Base-by-base conservation (phyloP, 2,113 vertebrate genomes). In the Oncorhynchus gorbuscha region DNA sequence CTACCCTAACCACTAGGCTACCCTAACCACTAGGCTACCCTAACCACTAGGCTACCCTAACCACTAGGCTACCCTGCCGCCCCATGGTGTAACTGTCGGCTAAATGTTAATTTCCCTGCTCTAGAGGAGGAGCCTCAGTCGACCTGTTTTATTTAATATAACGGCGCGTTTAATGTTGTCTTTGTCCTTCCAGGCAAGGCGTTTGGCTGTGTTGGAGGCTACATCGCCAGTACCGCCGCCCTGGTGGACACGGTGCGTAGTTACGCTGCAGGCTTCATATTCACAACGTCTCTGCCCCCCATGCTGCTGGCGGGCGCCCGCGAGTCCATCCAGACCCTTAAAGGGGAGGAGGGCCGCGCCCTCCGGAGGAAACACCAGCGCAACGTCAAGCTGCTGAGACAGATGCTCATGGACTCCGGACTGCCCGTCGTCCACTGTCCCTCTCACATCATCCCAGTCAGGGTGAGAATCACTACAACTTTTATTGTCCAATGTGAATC, bases 331-430 rank as follows among this genome's bases (percentile, higher is more conserved):
- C 93, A 92, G 69, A 83, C 94, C 9, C 93, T 99, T 3, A 99
- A 98, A 90, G 92, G 95, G 0, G 81, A 95, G 0, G 98, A 99
- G 74, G 98, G 98, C 0, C 94, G 89, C 6, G 3, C 72, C 0
- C 94, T 99, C 4, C 89, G 98, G 20, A 95, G 96, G 2, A 97
- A 96, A 80, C 97, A 99, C 90, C 98, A 99, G 62, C 95, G 97
- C 75, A 99, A 96, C 0, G 97, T 99, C 67, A 97, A 98, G 85
- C 96, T 98, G 14, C 91, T 99, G 91, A 87, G 98, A 1, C 98
- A 98, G 84, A 98, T 98, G 96, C 92, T 99, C 55, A 97, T 99
- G 97, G 97, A 99, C 8, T 94, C 94, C 0, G 96, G 98, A n/a
- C 93, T 99, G 55, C 98, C 98, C 0, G 96, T 99, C 28, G 94